These are phyloP conservation scores for Phylloscopus collybita DNA, from an alignment of 2,797 vertebrate genomes.

Conservation along the genomic window DNA sequence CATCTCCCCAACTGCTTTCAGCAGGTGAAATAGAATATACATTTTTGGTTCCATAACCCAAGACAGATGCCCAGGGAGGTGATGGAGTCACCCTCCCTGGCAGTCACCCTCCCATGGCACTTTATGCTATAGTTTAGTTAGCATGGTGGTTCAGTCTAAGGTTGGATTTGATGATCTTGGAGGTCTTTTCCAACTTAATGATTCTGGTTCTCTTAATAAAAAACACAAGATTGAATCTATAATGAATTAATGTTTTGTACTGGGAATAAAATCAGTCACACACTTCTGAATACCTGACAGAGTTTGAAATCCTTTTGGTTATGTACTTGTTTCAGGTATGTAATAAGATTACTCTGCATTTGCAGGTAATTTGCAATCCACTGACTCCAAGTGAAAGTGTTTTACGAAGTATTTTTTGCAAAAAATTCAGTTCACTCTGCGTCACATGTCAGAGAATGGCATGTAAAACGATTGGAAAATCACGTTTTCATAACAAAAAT, in stretches of 20 bases:
- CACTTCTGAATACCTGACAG: background rate
- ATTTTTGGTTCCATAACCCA: no score
- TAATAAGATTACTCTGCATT: background rate
- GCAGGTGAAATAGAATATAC: no score
- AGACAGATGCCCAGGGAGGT: background rate
- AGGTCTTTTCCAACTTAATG: background rate
- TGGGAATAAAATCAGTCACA: background rate
- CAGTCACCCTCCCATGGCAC: background rate
- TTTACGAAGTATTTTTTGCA: background rate
- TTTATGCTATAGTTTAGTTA: background rate
- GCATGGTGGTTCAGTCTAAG: no score
- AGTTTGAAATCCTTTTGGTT: background rate
- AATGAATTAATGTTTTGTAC: constrained; percentile 9
- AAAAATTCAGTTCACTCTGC: background rate
- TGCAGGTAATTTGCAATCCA: background rate
- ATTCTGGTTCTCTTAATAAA: background rate
- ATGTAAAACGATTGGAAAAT: background rate
- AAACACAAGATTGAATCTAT: constrained; percentile 30
- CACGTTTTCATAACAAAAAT: background rate
- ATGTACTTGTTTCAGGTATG: background rate
- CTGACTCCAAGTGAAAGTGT: background rate
- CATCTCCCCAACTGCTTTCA: no score
- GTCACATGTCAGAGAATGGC: background rate
- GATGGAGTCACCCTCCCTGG: background rate
- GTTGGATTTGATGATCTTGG: background rate